Conservation (phyloP, 1,140 invertebrate genomes). For the Drosophila punjabiensis region DNA sequence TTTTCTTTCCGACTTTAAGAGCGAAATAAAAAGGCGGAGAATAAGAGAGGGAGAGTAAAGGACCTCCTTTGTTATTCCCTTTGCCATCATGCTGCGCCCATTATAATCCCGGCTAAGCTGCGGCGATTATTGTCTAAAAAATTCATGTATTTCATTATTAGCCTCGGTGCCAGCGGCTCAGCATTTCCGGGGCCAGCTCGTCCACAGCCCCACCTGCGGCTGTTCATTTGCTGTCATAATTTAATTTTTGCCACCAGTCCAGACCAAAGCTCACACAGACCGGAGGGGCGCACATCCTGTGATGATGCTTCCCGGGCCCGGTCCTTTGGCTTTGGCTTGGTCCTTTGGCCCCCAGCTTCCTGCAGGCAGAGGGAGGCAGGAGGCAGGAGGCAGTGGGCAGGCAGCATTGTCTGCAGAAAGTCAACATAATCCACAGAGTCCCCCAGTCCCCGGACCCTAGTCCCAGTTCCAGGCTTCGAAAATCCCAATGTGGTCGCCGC, state of each 20-base stretch:
- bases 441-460: background rate
- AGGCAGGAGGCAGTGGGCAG: background rate
- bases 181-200: constrained; percentile 62
- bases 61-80: constrained; percentile 35
- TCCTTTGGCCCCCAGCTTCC: constrained; percentile 25
- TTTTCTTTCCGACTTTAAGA: constrained; percentile 16
- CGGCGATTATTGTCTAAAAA: constrained; percentile 81
- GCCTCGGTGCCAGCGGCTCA: constrained; percentile 47
- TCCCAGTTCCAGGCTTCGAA: constrained; percentile 19
- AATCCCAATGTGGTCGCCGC: constrained; percentile 60
- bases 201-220: constrained; percentile 43
- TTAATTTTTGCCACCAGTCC: constrained; percentile 78
- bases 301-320: constrained; percentile 1
- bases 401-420: constrained; percentile 47
- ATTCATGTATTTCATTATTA: constrained; percentile 84
- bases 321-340: constrained; percentile 33
- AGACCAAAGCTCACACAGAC: constrained; percentile 30
- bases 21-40: background rate
- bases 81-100: constrained; percentile 39
- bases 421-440: constrained; percentile 56
- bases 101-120: constrained; percentile 74
- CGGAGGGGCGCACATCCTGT: constrained; percentile 49
- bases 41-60: background rate
- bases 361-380: background rate
- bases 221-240: constrained; percentile 82